phyloP scores from a whole-genome alignment of 1,140 invertebrate genomes.

The Chironomus tepperi region DNA sequence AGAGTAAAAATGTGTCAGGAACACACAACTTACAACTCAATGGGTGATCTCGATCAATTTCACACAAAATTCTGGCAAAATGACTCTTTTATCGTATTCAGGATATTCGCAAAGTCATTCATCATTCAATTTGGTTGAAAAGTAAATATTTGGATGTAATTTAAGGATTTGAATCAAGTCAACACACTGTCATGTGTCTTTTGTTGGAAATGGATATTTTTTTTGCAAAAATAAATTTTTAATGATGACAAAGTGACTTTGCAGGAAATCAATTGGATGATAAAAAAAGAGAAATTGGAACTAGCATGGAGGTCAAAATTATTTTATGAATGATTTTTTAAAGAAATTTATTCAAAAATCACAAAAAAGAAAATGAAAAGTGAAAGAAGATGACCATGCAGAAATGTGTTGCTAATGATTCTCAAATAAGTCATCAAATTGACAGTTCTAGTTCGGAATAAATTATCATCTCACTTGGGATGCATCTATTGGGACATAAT shows the following conservation, averaged over 20 bases:
- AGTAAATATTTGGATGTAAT: too few species aligned
- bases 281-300: background rate
- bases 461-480: too few species aligned
- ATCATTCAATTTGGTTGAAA: background rate
- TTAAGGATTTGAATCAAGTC: too few species aligned
- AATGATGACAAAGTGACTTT: too few species aligned
- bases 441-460: background rate
- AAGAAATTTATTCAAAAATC: too few species aligned
- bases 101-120: slow-evolving; percentile 9
- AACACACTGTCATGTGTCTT: too few species aligned
- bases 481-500: too few species aligned
- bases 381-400: background rate
- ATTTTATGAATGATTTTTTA: background rate
- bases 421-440: background rate
- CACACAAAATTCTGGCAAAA: background rate
- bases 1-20: too few species aligned
- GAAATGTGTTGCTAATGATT: background rate
- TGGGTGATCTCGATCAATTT: slow-evolving; percentile 16
- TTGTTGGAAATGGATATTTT: too few species aligned
- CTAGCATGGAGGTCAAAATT: background rate
- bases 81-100: background rate
- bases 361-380: background rate
- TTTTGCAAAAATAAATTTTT: too few species aligned
- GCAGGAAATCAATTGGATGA: background rate
- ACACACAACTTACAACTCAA: background rate